These are phyloP conservation scores for Melikaiella ostensackeni DNA, from an alignment of 2,888 invertebrate genomes.

Conservation along the genomic window DNA sequence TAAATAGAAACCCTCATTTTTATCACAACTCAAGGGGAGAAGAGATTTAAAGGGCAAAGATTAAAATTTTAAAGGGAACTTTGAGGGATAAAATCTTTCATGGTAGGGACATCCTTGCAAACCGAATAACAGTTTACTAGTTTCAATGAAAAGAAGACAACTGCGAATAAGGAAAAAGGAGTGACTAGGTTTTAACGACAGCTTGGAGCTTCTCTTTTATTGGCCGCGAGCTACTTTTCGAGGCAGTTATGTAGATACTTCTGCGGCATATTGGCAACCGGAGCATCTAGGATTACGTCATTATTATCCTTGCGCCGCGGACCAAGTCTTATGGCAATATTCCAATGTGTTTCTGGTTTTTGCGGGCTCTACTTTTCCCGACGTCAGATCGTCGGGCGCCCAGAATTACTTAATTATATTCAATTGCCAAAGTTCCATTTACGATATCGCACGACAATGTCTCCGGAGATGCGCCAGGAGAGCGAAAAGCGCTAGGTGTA, in stretches of 20 bases:
- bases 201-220: constrained; percentile 67
- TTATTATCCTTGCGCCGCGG: constrained; percentile 67
- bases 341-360: constrained; percentile 58
- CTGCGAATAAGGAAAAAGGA: constrained; percentile 23
- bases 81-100: not conserved
- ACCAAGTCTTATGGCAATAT: constrained; percentile 72
- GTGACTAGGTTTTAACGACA: constrained; percentile 56
- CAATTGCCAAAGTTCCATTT: constrained; percentile 73
- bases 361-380: constrained; percentile 47
- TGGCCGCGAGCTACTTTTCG: constrained; percentile 68
- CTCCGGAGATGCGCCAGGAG: constrained; percentile 54
- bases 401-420: constrained; percentile 73
- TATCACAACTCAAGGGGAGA: not conserved
- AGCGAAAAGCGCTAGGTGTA: constrained; percentile 40
- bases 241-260: constrained; percentile 72
- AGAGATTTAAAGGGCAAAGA: not conserved
- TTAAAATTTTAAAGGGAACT: constrained; percentile 3
- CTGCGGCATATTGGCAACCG: constrained; percentile 74
- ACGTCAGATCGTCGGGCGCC: constrained; percentile 59
- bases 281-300: constrained; percentile 65
- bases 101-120: too few species aligned
- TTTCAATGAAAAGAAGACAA: not conserved
- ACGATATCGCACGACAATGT: constrained; percentile 53
- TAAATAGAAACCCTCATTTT: constrained; percentile 1
- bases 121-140: not conserved